Base-by-base conservation (phyloP, 1,140 invertebrate genomes). In the Atopsyche davidsoni region DNA sequence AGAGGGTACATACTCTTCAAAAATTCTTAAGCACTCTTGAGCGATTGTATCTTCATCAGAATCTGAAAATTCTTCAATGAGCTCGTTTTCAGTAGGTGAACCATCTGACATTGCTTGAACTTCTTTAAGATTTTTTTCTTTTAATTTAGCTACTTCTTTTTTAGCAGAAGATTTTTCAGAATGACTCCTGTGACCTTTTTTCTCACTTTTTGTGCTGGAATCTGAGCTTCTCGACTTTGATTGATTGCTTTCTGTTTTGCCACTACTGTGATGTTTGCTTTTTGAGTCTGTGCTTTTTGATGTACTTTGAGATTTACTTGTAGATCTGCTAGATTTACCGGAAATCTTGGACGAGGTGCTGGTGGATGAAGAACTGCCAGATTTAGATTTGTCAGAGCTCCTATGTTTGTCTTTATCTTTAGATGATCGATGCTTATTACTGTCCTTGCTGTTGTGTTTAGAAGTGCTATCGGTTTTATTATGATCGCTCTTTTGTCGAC, bases 1-100 rank as follows among this genome's bases (percentile, higher is more conserved):
- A 14, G 38, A 35, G 14, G 69, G 72, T 24, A 72, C 65, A 67
- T 74, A 74, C 56, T 74, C 72, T 59, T 74, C 70, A 69, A 74
- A 74, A 57, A 74, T 74, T 60, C 62, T 70, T 52, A 70, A 67
- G 60, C 72, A 74, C 60, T 74, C 66, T 51, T 68, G 55, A 25
- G 63, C 65, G 52, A 72, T 70, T 36, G 58, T 54, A 47, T 74
- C 70, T 59, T 72, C 70, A 63, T 74, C 72, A 19, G 68, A 67
- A 35, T 74, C 72, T 31, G 68, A 70, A 38, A 51, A 22, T 34
- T 69, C 46, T 48, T 64, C 58, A 43, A 62, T 59, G 35, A 53
- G 32, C 31, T 65, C 62, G 36, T 64, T 62, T 51, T 61, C 59
- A 28, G 24, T n/a, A n/a, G n/a, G n/a, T n/a, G n/a, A n/a, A n/a